Conservation (phyloP, 1,140 invertebrate species). For the Parapsyche elsis region DNA sequence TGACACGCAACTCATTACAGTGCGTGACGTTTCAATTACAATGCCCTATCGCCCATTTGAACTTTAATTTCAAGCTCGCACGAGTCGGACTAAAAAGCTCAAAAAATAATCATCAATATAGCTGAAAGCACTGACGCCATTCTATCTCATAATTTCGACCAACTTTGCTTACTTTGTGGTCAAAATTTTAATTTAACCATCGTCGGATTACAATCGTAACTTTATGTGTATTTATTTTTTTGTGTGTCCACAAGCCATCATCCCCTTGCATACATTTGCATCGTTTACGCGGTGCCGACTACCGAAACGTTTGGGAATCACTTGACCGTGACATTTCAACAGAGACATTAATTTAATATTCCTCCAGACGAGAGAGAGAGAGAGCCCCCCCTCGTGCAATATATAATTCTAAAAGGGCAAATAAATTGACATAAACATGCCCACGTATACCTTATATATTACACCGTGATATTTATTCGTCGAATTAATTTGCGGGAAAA, state of each 20-base stretch:
- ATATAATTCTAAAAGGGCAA: constrained; percentile 12
- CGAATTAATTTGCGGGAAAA: not conserved
- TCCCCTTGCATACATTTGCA: constrained; percentile 39
- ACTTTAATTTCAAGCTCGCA: constrained; percentile 34
- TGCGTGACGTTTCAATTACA: constrained; percentile 43
- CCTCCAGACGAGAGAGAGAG: not conserved
- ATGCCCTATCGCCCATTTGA: constrained; percentile 35
- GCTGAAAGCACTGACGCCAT: too few relatives aligned
- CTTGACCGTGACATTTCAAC: constrained; percentile 38
- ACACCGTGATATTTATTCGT: not conserved
- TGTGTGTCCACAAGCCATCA: not conserved
- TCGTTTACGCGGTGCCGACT: constrained; percentile 7
- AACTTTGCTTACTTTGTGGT: too few relatives aligned
- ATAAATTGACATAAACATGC: constrained; percentile 21
- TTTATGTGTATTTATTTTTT: constrained; percentile 14
- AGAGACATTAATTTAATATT: constrained; percentile 31
- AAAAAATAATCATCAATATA: not conserved
- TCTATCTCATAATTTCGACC: too few relatives aligned
- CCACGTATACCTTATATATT: not conserved
- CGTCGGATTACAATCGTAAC: constrained; percentile 16
- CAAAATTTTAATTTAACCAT: constrained; percentile 43
- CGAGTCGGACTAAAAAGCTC: not conserved
- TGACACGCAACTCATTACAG: constrained; percentile 42
- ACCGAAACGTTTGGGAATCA: constrained; percentile 11
- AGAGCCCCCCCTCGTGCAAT: not conserved